Base-by-base conservation (phyloP, 2,797 vertebrate species). In the Melanotaenia maccullochi region DNA sequence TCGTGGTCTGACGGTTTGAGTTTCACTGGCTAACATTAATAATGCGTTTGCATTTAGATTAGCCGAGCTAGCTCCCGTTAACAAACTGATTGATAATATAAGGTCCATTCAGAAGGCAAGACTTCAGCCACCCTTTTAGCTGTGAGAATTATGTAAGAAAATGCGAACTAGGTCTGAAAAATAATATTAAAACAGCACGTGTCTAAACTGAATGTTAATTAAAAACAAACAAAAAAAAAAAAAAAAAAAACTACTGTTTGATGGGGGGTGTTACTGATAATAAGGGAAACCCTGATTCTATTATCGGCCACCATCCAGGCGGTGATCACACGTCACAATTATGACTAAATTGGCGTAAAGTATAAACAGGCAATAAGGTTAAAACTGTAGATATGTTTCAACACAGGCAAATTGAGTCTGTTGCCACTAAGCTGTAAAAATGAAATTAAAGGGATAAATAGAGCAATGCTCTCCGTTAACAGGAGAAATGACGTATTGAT, bases 391-490 rank as follows among this genome's bases (percentile, higher is more conserved):
- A 1, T 4, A 0, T 4, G 14, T 0, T 2, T 9, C 12, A 2
- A 0, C 32, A 5, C 0, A 0, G 4, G 1, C 3, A 8, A 7
- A 1, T 0, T 9, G 9, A 0, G 13, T 4, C 5, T 33, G 33
- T 18, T 5, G 1, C 0, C 0, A 42, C 5, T 30, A 0, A n/a
- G 2, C 2, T 20, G 13, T 0, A 25, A 25, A 25, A 25, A 25
- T 25, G 11, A 9, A 5, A 4, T 33, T 13, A 3, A 0, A 4
- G 24, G 49, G 24, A 54, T n/a, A 47, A 42, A 68, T 0, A 3
- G 13, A 24, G 71, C 51, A 49, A 47, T 60, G 0, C 4, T 49
- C 78, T 90, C 88, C 84, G 83, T 85, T 75, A 79, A 81, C 66
- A 64, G 65, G 9, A 9, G 11, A 72, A 69, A 0, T 0, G 1